These are phyloP conservation scores for Leptopilina myrica DNA, from an alignment of 2,888 invertebrate species.

Conservation along the genomic window DNA sequence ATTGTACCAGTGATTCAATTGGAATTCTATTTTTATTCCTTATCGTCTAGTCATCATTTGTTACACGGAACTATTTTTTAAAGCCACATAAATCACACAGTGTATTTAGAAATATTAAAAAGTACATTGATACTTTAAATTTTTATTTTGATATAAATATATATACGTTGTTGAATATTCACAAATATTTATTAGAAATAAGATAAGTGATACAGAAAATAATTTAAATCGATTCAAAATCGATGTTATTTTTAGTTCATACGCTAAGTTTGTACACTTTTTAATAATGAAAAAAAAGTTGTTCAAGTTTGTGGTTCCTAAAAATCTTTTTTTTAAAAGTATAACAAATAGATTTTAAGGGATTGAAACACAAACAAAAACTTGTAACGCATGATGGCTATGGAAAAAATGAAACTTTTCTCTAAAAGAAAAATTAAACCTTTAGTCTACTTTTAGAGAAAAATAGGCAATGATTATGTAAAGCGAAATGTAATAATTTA, in stretches of 20 bases:
- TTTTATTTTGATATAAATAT: neutral
- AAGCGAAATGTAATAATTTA: neutral
- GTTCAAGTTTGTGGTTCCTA: too few species aligned
- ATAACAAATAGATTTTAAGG: too few species aligned
- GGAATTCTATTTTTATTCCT: neutral
- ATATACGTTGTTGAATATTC: constrained; percentile 1
- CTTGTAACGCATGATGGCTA: too few species aligned
- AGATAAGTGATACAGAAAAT: neutral
- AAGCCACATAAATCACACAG: neutral
- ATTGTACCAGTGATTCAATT: neutral
- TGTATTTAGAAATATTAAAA: neutral
- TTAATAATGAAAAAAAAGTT: too few species aligned
- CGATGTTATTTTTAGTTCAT: neutral
- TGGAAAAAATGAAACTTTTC: too few species aligned
- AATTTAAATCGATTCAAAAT: neutral
- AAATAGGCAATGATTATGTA: too few species aligned
- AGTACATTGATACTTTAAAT: constrained; percentile 6
- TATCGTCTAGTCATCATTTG: constrained; percentile 20
- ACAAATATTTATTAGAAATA: constrained; percentile 18
- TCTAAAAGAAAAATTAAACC: too few species aligned
- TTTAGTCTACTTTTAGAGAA: too few species aligned
- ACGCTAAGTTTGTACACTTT: too few species aligned
- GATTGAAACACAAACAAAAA: too few species aligned
- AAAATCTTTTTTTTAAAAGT: too few species aligned
- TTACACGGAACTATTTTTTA: neutral